phyloP scores from a whole-genome alignment of 2,797 vertebrate species.

The Myripristis jacobus region DNA sequence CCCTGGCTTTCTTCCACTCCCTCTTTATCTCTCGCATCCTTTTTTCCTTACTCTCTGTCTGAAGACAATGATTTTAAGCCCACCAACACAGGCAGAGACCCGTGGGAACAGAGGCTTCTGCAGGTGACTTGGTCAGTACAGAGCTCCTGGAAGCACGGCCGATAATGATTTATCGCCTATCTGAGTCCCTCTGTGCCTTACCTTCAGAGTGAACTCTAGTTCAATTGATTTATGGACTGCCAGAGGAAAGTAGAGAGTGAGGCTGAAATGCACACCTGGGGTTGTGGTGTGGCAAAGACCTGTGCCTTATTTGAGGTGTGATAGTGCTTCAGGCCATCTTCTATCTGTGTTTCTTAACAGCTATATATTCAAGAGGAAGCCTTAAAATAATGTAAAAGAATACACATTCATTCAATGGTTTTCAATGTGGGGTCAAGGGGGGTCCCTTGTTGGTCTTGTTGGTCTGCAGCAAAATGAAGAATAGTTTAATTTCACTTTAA shows the following conservation, averaged over 20 bases:
- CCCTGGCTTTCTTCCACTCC: slow-evolving; percentile 32
- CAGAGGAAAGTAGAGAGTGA: slow-evolving; percentile 20
- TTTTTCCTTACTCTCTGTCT: slow-evolving; percentile 18
- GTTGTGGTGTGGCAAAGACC: not conserved
- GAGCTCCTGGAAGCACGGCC: slow-evolving; percentile 43
- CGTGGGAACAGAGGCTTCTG: slow-evolving; percentile 51
- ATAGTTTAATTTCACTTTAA: too few relatives aligned
- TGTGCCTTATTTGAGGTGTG: not conserved
- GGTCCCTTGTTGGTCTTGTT: too few relatives aligned
- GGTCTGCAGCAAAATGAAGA: too few relatives aligned
- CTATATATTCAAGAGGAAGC: not conserved
- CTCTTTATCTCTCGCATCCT: not conserved
- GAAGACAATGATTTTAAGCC: slow-evolving; percentile 53
- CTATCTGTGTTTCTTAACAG: not conserved
- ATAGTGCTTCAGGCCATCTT: not conserved
- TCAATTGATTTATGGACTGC: slow-evolving; percentile 27
- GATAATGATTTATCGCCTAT: slow-evolving; percentile 59
- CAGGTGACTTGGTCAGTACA: slow-evolving; percentile 57
- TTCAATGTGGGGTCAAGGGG: too few relatives aligned
- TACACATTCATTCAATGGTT: too few relatives aligned
- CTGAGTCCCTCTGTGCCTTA: slow-evolving; percentile 54
- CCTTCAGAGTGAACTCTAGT: slow-evolving; percentile 55
- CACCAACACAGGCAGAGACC: slow-evolving; percentile 34
- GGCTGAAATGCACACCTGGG: not conserved
- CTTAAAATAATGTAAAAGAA: not conserved